Base-by-base conservation (phyloP, 1,140 invertebrate genomes). In the Sitobion miscanthi region DNA sequence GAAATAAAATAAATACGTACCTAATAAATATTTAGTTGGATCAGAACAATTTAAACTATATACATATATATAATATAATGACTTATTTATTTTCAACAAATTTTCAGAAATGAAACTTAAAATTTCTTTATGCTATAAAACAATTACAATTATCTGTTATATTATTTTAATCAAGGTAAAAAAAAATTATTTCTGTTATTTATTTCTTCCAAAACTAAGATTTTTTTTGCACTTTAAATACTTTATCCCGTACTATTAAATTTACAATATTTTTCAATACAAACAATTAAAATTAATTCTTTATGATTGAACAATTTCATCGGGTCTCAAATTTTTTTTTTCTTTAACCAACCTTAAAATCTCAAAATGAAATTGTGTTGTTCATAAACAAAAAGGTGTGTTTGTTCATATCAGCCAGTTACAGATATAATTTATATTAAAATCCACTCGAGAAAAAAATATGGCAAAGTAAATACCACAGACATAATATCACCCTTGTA, bases 401-500 rank as follows among this genome's bases (percentile, higher is more conserved):
- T 38, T 38, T 38, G 38, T 38, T 38, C 14, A 77, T 77, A n/a
- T 77, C 62, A 77, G 62, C 30, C 62, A 17, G 30, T 77, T 77
- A 77, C 30, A 77, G 62, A 17, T 77, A 77, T 77, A 77, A 77
- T 77, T n/a, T 77, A 35, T 77, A 77, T 77, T 77, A 77, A 77
- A 77, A 77, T 77, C 14, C 14, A 77, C 62, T 17, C 21, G 30
- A n/a, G n/a, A n/a, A 77, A 77, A 62, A 77, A n/a, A n/a, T 77
- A 77, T 77, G 62, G n/a, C 30, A 77, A n/a, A 77, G 62, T 77
- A 77, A 77, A 77, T 77, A 77, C 62, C 62, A 77, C 62, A 77
- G n/a, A 77, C n/a, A 77, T n/a, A 77, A 77, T 77, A 77, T 77
- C 30, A 77, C 30, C 62, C 4, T 77, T 77, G 30, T 77, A 77